Evolutionary conservation across 2,113 vertebrate species (phyloP).

Genomic region (Pterocles gutturalis): DNA sequence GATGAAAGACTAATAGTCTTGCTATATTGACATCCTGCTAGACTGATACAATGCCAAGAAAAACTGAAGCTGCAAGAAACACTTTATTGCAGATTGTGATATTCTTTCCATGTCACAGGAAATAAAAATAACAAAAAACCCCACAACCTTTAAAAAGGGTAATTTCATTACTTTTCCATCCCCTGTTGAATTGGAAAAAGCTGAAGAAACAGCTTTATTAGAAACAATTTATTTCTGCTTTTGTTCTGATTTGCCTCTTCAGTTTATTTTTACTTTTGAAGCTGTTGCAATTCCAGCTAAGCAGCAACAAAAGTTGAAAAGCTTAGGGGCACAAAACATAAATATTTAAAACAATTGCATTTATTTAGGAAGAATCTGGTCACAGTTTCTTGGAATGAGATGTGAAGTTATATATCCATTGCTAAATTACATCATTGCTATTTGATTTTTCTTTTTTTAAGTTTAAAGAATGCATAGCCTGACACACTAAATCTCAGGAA

Average conservation of each 20-base stretch:
- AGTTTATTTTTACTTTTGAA: neutral
- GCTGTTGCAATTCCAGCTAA: neutral
- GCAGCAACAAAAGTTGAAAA: neutral
- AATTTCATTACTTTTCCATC: neutral
- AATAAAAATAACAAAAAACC: neutral
- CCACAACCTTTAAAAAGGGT: neutral
- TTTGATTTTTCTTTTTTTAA: neutral
- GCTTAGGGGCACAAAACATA: neutral
- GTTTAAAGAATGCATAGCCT: neutral
- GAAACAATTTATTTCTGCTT: neutral
- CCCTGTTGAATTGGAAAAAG: neutral
- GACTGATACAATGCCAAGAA: neutral
- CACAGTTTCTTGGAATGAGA: neutral
- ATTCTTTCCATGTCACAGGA: neutral
- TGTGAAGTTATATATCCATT: neutral
- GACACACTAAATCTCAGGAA: neutral
- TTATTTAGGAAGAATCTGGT: neutral
- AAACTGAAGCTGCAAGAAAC: neutral
- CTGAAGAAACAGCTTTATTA: neutral
- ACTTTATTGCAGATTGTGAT: neutral
- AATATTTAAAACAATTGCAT: constrained; percentile 2
- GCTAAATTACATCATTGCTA: neutral
- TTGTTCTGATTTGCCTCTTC: neutral
- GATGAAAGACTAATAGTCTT: neutral
- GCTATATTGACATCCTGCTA: neutral